Evolutionary conservation across 2,888 invertebrate genomes (phyloP), one percentile per base, ranked within the genome.

Genomic region (Drosophila quasianomalipes): DNA sequence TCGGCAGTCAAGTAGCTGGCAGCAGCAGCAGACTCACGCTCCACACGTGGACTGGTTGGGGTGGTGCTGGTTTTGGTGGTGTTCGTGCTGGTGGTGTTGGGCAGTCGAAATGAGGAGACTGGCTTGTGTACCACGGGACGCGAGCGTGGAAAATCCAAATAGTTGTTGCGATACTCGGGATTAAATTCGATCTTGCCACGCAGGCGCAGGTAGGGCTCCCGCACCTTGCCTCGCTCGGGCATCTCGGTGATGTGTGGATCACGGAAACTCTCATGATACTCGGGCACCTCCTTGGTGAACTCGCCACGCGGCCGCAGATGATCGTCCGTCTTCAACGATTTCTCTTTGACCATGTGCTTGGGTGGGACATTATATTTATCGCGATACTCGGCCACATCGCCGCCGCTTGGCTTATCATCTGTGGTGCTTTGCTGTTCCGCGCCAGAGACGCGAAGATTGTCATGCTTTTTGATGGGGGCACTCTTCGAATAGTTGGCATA

Each of bases 171-270:
- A 72, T 93, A 93, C 74, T 93, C 94, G 1, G 93, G 93, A 84
- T 93, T 93, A 76, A 93, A 94, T 81, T 93, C 93, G 65, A 93
- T 89, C 77, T 93, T 93, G n/a, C 93, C 93, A 57, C 91, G 92
- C 14, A 93, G 85, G 0, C 92, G 91, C n/a, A 94, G 79, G 31
- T 90, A 92, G 4, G 93, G 92, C 51, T 93, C 92, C 0, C 92
- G 89, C 30, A 92, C 91, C 79, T 93, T 94, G 12, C 92, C 93
- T 12, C 92, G 90, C 76, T 93, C 93, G n/a, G 94, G 93, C 79
- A 92, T 87, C 52, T 91, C 88, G 60, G 89, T 93, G 16, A 93
- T 82, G 26, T 93, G 89, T 1, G 93, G 93, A 84, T 93, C 92
- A 54, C 92, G 93, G 84, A 92, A 94, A 83, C 92, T 93, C 81